A percentile compares a stretch with the other conserved stretches of the same genome.
Evolutionary conservation across 2,113 vertebrate species (phyloP).

Genomic region (Paramisgurnus dabryanus): DNA sequence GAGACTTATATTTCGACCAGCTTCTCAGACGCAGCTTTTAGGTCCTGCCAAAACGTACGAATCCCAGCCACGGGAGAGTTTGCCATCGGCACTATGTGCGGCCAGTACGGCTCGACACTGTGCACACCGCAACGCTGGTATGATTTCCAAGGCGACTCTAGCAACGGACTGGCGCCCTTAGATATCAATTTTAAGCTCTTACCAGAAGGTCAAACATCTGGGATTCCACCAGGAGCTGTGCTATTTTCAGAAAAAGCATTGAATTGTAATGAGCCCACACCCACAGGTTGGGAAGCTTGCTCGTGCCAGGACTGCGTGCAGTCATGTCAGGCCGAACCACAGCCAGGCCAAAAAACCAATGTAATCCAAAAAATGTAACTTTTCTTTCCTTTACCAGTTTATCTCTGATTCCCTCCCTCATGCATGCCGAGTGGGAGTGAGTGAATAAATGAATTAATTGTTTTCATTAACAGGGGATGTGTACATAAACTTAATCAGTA

Average conservation of each 20-base stretch:
- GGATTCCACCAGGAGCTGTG: constrained; percentile 58
- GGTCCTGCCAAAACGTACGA: constrained; percentile 82
- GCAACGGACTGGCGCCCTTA: constrained; percentile 88
- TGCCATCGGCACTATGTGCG: constrained; percentile 87
- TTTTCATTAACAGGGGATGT: not conserved
- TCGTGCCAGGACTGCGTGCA: constrained; percentile 86
- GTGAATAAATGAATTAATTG: not conserved
- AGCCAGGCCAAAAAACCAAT: constrained; percentile 52
- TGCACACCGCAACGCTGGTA: constrained; percentile 89
- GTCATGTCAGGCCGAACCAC: constrained; percentile 69
- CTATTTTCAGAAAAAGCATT: constrained; percentile 61
- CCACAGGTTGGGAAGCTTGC: constrained; percentile 54
- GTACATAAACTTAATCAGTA: too few relatives aligned
- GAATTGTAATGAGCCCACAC: constrained; percentile 69
- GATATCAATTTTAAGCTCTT: constrained; percentile 80
- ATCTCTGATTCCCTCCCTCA: constrained; percentile 34
- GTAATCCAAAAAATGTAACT: constrained; percentile 64
- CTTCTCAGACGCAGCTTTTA: constrained; percentile 76
- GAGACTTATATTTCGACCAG: constrained; percentile 69
- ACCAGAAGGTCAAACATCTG: constrained; percentile 41
- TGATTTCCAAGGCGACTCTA: constrained; percentile 88
- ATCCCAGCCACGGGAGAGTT: constrained; percentile 82
- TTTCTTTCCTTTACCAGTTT: constrained; percentile 13
- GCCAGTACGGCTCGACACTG: constrained; percentile 78
- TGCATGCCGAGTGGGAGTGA: not conserved